A percentile compares a stretch with the other conserved stretches of the same genome.
These are phyloP conservation scores for Pipa parva DNA, from an alignment of 2,113 vertebrate species.

Conservation along the genomic window DNA sequence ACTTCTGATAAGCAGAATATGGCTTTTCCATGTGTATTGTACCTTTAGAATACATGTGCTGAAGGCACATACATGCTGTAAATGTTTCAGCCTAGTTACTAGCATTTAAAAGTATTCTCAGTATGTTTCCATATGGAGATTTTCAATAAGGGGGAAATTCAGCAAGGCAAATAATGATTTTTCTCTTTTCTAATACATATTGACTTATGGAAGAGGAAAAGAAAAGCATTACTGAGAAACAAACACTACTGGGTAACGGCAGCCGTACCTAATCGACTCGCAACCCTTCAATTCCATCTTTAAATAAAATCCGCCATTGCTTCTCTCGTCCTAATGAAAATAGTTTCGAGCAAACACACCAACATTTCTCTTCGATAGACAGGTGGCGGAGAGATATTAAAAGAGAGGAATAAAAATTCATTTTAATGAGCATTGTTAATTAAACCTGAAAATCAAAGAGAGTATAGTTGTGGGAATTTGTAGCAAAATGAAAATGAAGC, in stretches of 20 bases:
- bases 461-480: slow-evolving; percentile 64
- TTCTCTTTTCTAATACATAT: too few species aligned
- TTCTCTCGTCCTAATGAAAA: slow-evolving; percentile 52
- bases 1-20: too few species aligned
- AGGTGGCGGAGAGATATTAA: slow-evolving; percentile 62
- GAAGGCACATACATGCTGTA: too few species aligned
- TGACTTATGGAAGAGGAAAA: too few species aligned
- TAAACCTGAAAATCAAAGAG: slow-evolving; percentile 69
- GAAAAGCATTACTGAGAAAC: slow-evolving; percentile 12
- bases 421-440: slow-evolving; percentile 70
- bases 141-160: too few species aligned
- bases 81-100: too few species aligned
- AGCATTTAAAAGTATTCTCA: too few species aligned
- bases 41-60: too few species aligned
- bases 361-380: slow-evolving; percentile 54
- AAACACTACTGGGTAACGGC: not conserved
- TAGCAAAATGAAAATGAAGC: slow-evolving; percentile 63
- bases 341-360: slow-evolving; percentile 59
- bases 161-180: too few species aligned
- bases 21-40: too few species aligned
- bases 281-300: not conserved
- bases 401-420: slow-evolving; percentile 64
- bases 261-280: slow-evolving; percentile 2
- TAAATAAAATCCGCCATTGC: not conserved
- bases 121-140: too few species aligned